Evolutionary conservation across 2,888 invertebrate species (phyloP), one percentile per base, ranked within the genome.

Genomic region (Lasioglossum villosulum): DNA sequence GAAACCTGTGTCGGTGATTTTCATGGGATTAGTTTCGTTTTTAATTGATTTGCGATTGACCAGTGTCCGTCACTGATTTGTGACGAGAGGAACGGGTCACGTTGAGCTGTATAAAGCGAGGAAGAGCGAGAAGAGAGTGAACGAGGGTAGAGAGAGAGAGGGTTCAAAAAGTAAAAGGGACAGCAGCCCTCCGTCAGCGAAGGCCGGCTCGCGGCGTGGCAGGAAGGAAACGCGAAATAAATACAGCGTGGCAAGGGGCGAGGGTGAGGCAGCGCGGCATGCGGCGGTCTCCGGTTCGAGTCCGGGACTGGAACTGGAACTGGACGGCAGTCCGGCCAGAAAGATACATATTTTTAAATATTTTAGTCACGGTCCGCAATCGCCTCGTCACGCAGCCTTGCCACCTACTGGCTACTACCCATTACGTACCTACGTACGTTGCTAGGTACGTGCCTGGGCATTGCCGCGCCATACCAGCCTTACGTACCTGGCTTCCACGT

Each of bases 261-360:
- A 74, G 86, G 82, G 76, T 78, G 86, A 78, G 78, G 80, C 85
- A 79, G 83, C 80, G 88, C 87, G 89, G 86, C 78, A 90, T 84
- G 91, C 80, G 81, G 82, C 68, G 87, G 79, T 83, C 83, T 83
- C 84, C 70, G 84, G 75, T 82, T 75, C 71, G 73, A 86, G 91
- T 91, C 91, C 92, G 90, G 91, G 90, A 91, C 91, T 92, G 94
- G 93, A 94, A 94, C 94, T 94, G 93, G 93, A 93, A 93, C 94
- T 94, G 94, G 94, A 94, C 94, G 94, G 93, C 93, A 95, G 94
- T 94, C 94, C 94, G 94, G 94, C 93, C 94, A 95, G 95, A 95
- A 95, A 95, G 95, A 95, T 95, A 95, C 95, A 95, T 95, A 95
- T 95, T 95, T 95, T 95, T 95, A 94, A 95, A 95, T 95, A 95